Percentiles rank a stretch among this genome's conserved stretches.
These are phyloP conservation scores for Lepus townsendii DNA, from an alignment of 2,797 vertebrate genomes.

Conservation along the genomic window DNA sequence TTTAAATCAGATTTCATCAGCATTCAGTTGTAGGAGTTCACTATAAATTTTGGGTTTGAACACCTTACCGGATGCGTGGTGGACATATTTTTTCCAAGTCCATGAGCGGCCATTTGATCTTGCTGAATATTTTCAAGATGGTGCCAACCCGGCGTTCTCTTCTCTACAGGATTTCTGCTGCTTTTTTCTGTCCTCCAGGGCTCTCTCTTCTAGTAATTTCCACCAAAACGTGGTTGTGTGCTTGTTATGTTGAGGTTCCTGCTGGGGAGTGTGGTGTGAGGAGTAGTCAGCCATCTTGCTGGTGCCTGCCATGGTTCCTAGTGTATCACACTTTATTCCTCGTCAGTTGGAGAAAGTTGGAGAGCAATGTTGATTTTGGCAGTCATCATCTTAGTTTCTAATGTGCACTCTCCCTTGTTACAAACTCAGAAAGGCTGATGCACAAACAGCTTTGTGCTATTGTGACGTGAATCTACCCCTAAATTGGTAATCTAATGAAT, in stretches of 20 bases:
- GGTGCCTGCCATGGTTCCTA: not conserved
- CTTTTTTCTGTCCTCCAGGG: not conserved
- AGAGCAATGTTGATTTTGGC: constrained; percentile 28
- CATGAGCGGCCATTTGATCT: too few species aligned
- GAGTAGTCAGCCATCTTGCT: not conserved
- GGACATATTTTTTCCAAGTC: not conserved
- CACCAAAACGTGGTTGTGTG: not conserved
- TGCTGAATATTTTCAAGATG: too few species aligned
- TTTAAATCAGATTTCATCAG: too few species aligned
- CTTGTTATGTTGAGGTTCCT: not conserved
- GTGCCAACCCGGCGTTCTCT: not conserved
- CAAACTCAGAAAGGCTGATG: not conserved
- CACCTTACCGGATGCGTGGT: too few species aligned
- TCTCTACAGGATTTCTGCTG: not conserved
- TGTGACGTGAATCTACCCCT: not conserved
- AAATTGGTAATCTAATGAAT: not conserved
- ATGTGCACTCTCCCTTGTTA: not conserved
- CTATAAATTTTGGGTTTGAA: too few species aligned
- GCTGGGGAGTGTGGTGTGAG: too few species aligned
- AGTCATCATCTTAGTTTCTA: constrained; percentile 32
- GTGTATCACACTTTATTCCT: constrained; percentile 20
- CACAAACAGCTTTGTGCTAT: not conserved
- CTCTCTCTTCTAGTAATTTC: not conserved
- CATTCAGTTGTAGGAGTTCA: too few species aligned
- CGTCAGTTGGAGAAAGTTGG: not conserved